Evolutionary conservation across 2,888 invertebrate genomes (phyloP), one percentile per base, ranked within the genome.

Genomic region (Epinotia nisella): DNA sequence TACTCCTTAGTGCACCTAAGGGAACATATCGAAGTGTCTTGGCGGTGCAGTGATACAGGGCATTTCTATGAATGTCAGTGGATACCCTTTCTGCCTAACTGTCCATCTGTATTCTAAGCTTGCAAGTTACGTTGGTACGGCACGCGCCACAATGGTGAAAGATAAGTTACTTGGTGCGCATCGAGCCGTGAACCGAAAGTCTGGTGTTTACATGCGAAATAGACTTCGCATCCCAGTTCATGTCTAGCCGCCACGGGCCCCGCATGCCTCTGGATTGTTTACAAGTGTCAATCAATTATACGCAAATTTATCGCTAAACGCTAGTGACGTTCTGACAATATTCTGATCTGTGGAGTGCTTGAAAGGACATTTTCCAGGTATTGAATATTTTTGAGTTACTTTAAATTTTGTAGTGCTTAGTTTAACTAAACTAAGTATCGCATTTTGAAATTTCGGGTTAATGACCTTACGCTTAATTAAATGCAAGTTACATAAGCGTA

Each of bases 91-190:
- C 49, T 81, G 78, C 83, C 81, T 80, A 85, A 61, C 84, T 81
- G 76, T 82, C 76, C 81, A 77, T 90, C 91, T 91, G 80, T 76
- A 77, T 74, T 77, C 72, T 29, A 49, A 39, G 53, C 56, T 68
- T 45, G 78, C 80, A 83, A 82, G 85, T 87, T 86, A 86, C 85
- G 85, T 83, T 55, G 80, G 83, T 81, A 81, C 82, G 87, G 90
- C 91, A 90, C 90, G 89, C 87, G 90, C 91, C 87, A 93, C 93
- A 93, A 93, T 93, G 93, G 93, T 93, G 93, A 93, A 93, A 93
- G 93, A 93, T 90, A 92, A 90, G 89, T 92, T 90, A 88, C 92
- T 90, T 93, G 92, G 89, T 90, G 93, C 88, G 93, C 91, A 93
- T 92, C 93, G 92, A 91, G 85, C 86, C 90, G 92, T 92, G 91